Evolutionary conservation across 1,140 invertebrate genomes (phyloP).

Genomic region (Chironomus tepperi): DNA sequence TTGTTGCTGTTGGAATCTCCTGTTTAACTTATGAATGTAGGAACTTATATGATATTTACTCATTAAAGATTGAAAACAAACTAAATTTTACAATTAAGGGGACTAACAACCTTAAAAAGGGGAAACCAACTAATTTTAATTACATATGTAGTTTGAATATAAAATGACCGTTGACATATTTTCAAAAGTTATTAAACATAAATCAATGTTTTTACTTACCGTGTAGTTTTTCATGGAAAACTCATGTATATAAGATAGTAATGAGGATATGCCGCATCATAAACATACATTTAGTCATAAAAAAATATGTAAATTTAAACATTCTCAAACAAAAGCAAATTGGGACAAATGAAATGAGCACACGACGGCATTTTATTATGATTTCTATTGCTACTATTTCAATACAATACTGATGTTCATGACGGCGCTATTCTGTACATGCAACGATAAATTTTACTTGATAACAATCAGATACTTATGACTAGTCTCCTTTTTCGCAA

Average conservation of each 20-base stretch:
- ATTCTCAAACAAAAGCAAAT: not conserved
- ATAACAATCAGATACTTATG: not conserved
- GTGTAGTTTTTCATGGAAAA: not conserved
- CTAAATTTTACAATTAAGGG: not conserved
- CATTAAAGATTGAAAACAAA: not conserved
- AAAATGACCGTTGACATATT: too few relatives aligned
- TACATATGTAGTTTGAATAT: too few relatives aligned
- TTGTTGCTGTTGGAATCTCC: too few relatives aligned
- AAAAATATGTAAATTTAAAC: not conserved
- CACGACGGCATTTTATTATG: not conserved
- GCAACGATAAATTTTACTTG: constrained; percentile 1
- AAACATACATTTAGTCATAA: not conserved
- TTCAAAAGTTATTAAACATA: not conserved
- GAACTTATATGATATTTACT: constrained; percentile 23
- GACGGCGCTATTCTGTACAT: not conserved
- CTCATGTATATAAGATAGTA: not conserved
- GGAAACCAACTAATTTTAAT: too few relatives aligned
- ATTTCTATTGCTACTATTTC: constrained; percentile 1
- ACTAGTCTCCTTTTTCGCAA: not conserved
- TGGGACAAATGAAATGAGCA: not conserved
- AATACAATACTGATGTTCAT: constrained; percentile 10
- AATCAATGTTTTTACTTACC: not conserved
- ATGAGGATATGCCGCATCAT: not conserved
- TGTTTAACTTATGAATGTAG: too few relatives aligned
- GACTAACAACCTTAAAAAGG: too few relatives aligned